Conservation (phyloP, 2,113 vertebrate genomes). For the Hemicordylus capensis region DNA sequence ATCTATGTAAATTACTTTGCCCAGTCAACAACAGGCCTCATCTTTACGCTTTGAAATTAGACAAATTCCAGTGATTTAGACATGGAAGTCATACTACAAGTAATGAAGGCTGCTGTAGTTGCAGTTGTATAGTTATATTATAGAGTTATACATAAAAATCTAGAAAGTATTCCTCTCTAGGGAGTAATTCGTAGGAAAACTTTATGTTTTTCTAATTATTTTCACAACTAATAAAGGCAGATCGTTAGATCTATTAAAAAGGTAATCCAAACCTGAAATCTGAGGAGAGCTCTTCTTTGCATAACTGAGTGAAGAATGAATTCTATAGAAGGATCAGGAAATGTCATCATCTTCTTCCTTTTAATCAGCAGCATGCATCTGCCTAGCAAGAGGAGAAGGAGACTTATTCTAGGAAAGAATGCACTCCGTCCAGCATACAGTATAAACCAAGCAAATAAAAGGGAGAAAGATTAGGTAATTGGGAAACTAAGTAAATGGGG, state of each 20-base stretch:
- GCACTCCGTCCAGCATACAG: neutral
- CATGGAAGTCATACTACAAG: neutral
- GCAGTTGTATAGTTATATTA: neutral
- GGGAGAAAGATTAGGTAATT: neutral
- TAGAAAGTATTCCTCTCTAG: neutral
- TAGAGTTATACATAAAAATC: neutral
- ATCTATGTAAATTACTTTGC: too few relatives aligned
- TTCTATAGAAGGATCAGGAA: neutral
- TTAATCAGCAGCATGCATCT: neutral
- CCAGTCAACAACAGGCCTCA: too few relatives aligned
- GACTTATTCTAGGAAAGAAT: neutral
- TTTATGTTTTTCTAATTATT: neutral
- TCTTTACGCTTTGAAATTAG: neutral
- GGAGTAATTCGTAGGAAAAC: neutral
- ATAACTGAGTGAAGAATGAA: neutral
- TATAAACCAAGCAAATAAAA: neutral
- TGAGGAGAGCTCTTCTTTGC: conserved; percentile 6
- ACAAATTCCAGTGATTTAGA: neutral
- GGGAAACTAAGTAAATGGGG: neutral
- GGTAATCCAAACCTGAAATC: conserved; percentile 9
- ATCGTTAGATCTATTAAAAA: neutral
- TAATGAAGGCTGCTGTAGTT: neutral
- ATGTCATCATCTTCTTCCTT: neutral
- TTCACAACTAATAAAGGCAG: neutral
- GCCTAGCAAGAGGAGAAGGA: neutral